Conservation (phyloP, 2,113 vertebrate genomes). For the Colistium nudipinnis region DNA sequence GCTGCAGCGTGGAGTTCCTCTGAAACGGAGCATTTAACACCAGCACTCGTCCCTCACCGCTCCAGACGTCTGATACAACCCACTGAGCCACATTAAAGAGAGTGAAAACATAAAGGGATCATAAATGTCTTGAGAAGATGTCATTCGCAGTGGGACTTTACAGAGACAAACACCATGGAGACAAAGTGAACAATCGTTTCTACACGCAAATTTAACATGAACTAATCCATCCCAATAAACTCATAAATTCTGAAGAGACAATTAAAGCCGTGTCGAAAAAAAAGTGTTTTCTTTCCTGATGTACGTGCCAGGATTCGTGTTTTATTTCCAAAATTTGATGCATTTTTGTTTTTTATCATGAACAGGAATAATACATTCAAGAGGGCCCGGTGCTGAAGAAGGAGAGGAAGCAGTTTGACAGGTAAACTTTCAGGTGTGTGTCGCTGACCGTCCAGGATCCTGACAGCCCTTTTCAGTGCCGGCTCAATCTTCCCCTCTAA, state of each 20-base stretch:
- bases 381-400: too few species aligned
- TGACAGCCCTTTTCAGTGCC: constrained; percentile 63
- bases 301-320: too few species aligned
- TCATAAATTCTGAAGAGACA: constrained; percentile 6
- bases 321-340: too few species aligned
- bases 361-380: too few species aligned
- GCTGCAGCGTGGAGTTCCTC: constrained; percentile 11
- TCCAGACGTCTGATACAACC: not conserved
- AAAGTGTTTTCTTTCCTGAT: too few species aligned
- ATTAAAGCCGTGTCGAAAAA: too few species aligned
- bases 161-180: constrained; percentile 5
- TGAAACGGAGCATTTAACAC: constrained; percentile 24
- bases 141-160: not conserved
- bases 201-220: constrained; percentile 22
- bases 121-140: not conserved
- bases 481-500: constrained; percentile 32
- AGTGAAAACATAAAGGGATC: not conserved
- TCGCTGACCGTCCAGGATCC: constrained; percentile 29
- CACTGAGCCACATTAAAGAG: constrained; percentile 13
- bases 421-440: constrained; percentile 58
- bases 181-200: constrained; percentile 15
- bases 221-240: constrained; percentile 23
- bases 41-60: not conserved
- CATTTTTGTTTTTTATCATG: too few species aligned
- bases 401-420: constrained; percentile 50